Percentiles rank a stretch among this genome's conserved stretches.
Evolutionary conservation across 30 jellyfish, hydroid and myxozoan species (phyloP).

Genomic region (Hydra vulgaris): DNA sequence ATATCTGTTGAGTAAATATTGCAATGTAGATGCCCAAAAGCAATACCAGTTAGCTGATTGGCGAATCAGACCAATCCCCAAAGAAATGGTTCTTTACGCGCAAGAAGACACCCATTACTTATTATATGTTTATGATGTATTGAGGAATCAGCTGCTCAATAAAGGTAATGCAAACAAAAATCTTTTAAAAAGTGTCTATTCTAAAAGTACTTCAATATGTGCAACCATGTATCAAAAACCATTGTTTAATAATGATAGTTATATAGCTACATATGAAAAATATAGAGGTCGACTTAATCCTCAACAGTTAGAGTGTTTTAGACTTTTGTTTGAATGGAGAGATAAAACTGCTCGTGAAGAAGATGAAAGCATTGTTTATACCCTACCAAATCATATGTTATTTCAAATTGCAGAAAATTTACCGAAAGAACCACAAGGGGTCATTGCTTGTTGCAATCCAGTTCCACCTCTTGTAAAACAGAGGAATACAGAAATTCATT

Average conservation of each 20-base stretch:
- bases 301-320: slow-evolving; percentile 80
- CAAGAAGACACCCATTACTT: slow-evolving; percentile 95
- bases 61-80: slow-evolving; percentile 92
- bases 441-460: slow-evolving; percentile 94
- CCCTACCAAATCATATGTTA: slow-evolving; percentile 93
- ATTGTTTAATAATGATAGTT: slow-evolving; percentile 53
- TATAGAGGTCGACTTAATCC: slow-evolving; percentile 64
- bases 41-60: slow-evolving; percentile 97
- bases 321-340: slow-evolving; percentile 76
- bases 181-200: slow-evolving; percentile 58
- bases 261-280: slow-evolving; percentile 43
- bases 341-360: slow-evolving; percentile 88
- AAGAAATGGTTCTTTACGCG: slow-evolving; percentile 94
- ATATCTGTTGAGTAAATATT: slow-evolving; percentile 51
- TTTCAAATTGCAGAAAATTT: slow-evolving; percentile 64
- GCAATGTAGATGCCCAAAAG: slow-evolving; percentile 78
- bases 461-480: slow-evolving; percentile 94
- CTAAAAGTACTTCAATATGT: slow-evolving; percentile 53
- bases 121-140: slow-evolving; percentile 56
- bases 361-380: slow-evolving; percentile 90
- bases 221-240: slow-evolving; percentile 68
- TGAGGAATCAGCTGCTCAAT: slow-evolving; percentile 55
- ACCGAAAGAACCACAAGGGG: slow-evolving; percentile 91
- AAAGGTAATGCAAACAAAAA: slow-evolving; percentile 42
- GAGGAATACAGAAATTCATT: slow-evolving; percentile 59